A percentile compares a stretch with the other conserved stretches of the same genome.
Conservation (phyloP, 2,888 invertebrate genomes). For the Drosophila austrosaltans region DNA sequence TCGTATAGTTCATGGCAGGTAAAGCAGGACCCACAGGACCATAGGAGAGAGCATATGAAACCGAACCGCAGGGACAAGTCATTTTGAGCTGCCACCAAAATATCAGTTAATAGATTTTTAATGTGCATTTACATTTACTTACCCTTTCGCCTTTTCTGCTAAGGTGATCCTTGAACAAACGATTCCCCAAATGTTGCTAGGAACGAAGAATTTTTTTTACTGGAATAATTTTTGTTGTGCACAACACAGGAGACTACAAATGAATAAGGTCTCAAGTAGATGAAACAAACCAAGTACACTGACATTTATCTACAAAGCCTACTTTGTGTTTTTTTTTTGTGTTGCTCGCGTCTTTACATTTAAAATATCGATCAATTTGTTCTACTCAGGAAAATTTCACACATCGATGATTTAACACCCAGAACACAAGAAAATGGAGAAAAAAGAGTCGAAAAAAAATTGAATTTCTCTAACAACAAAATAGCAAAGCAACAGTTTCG, state of each 20-base stretch:
- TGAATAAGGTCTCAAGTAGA: slow-evolving; percentile 21
- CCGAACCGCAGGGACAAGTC: slow-evolving; percentile 65
- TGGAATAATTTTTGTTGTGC: slow-evolving; percentile 33
- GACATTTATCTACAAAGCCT: slow-evolving; percentile 44
- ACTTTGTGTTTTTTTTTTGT: slow-evolving; percentile 38
- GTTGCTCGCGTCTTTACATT: slow-evolving; percentile 11
- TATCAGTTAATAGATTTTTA: not conserved
- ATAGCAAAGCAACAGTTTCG: slow-evolving; percentile 75
- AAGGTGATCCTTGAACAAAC: slow-evolving; percentile 19
- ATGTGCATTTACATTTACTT: not conserved
- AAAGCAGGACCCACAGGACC: slow-evolving; percentile 66
- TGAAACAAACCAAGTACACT: not conserved
- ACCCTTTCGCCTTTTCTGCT: slow-evolving; percentile 30
- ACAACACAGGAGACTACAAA: slow-evolving; percentile 30
- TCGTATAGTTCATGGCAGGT: slow-evolving; percentile 67
- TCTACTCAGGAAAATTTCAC: slow-evolving; percentile 63
- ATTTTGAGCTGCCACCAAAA: not conserved
- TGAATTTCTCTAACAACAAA: slow-evolving; percentile 66
- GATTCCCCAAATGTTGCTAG: slow-evolving; percentile 4
- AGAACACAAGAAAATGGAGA: slow-evolving; percentile 41
- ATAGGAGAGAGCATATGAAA: slow-evolving; percentile 64
- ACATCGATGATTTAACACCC: slow-evolving; percentile 73
- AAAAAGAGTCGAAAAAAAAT: slow-evolving; percentile 48
- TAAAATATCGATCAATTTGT: slow-evolving; percentile 56
- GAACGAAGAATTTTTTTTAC: slow-evolving; percentile 45